Base-by-base conservation (phyloP, 2,888 invertebrate genomes). In the Pomacea canaliculata region DNA sequence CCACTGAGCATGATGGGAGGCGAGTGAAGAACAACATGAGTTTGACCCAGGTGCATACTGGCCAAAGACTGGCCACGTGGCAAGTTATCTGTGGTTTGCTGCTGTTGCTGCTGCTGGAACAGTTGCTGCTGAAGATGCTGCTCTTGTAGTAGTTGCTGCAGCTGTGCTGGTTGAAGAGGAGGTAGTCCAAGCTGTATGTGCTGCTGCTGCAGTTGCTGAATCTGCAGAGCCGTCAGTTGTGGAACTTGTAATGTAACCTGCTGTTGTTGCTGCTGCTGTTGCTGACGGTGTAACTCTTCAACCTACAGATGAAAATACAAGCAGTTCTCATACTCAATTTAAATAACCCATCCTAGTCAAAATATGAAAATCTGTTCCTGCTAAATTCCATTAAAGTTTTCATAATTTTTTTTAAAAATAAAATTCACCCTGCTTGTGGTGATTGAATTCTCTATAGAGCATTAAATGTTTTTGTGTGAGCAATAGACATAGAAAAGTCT, bases 201-300 rank as follows among this genome's bases (percentile, higher is more conserved):
- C 46, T 82, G 78, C 76, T 80, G 82, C 51, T 81, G 82, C 72
- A 71, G 86, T 63, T 79, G 80, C 63, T 83, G 82, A 18, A 82
- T 71, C 79, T 82, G 80, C 72, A 80, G 77, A 7, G 80, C 62
- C 63, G 79, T 78, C 69, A 81, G 60, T 51, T 80, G 79, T 18
- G 75, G 76, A n/a, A 76, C 60, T 68, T 73, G 78, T 90, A 72
- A 91, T 90, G 66, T 91, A 91, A 78, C 78, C 70, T 80, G 78
- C 73, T 81, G 81, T n/a, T 71, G 80, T 65, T 83, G 81, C 66
- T 83, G 82, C 70, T 83, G 82, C 78, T 80, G 80, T 72, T 83
- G 81, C 46, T 78, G 79, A 5, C 78, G 76, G n/a, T 80, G 77
- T 27, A 71, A 49, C 67, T 74, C 77, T 56, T 75, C 74, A 62